Percentiles rank a stretch among this genome's conserved stretches.
Evolutionary conservation across 2,797 vertebrate genomes (phyloP).

Genomic region (Characodon lateralis): DNA sequence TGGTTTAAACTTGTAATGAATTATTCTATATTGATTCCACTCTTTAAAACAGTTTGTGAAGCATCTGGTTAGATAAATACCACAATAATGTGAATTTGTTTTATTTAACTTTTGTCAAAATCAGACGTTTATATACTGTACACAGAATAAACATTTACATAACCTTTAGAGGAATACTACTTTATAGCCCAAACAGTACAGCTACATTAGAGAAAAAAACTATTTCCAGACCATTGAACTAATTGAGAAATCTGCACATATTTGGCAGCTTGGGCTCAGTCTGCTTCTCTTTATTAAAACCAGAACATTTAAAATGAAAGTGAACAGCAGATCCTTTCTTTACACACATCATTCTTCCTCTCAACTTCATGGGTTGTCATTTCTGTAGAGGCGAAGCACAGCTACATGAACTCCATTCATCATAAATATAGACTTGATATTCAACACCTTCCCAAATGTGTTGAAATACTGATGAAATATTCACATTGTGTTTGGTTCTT

Average conservation of each 20-base stretch:
- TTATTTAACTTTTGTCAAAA: background rate
- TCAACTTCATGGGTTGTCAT: background rate
- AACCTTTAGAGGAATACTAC: background rate
- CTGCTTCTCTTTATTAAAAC: conserved; percentile 28
- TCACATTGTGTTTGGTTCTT: conserved; percentile 66
- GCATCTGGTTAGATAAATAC: background rate
- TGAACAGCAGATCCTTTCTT: conserved; percentile 30
- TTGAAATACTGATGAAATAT: conserved; percentile 60
- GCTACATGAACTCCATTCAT: conserved; percentile 54
- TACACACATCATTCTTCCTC: background rate
- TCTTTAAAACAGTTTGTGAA: background rate
- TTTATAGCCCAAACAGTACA: background rate
- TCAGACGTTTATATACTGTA: background rate
- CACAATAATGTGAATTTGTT: background rate
- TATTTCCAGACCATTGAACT: background rate
- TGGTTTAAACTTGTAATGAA: background rate
- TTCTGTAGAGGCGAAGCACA: conserved; percentile 33
- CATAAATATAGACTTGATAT: conserved; percentile 52
- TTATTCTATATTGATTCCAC: background rate
- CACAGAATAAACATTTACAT: background rate
- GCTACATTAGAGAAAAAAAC: background rate
- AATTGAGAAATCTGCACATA: background rate
- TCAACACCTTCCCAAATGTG: conserved; percentile 61
- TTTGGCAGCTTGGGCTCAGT: background rate
- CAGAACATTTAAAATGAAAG: conserved; percentile 38